Evolutionary conservation across 2,113 vertebrate genomes (phyloP), one percentile per base, ranked within the genome.

Genomic region (Paramormyrops kingsleyae): DNA sequence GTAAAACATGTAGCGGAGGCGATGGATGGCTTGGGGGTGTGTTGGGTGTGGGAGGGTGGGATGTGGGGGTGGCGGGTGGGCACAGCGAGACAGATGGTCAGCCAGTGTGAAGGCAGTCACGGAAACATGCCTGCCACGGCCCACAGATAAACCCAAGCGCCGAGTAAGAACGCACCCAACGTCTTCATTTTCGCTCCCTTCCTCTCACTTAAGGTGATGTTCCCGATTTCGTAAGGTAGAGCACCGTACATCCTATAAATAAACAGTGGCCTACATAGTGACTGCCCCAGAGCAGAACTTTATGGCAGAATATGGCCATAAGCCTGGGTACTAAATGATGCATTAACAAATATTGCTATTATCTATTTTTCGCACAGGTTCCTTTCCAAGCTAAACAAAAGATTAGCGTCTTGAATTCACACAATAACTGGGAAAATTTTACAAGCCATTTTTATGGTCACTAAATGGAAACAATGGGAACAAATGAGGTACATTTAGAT

Each of bases 71-170:
- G 66, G 44, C 2, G 27, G 88, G 15, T 17, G 15, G 47, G 50
- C 56, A 50, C 21, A 62, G 80, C 0, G 42, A 85, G 89, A 89
- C 89, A 89, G 89, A 89, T 89, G 89, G 89, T 89, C 80, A 83
- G 52, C 42, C 89, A 62, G 89, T 89, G 77, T 89, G 89, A 89
- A 84, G 53, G 52, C 88, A 84, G 80, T 77, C 50, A 89, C 66
- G 31, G 52, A 89, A 62, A 85, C 42, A 59, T 1, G 35, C 89
- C 77, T 59, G 21, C 42, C 8, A 84, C 12, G 42, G n/a, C 31
- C 80, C 49, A 21, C 77, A 89, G 50, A 84, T 59, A 56, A 46
- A 35, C 49, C 52, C 24, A 24, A 39, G 87, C 31, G 27, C 42
- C 24, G 21, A 47, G 47, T 74, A 62, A 44, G 52, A 89, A 89